These are phyloP conservation scores for Phengaris arion DNA, from an alignment of 2,888 invertebrate species.

Conservation along the genomic window DNA sequence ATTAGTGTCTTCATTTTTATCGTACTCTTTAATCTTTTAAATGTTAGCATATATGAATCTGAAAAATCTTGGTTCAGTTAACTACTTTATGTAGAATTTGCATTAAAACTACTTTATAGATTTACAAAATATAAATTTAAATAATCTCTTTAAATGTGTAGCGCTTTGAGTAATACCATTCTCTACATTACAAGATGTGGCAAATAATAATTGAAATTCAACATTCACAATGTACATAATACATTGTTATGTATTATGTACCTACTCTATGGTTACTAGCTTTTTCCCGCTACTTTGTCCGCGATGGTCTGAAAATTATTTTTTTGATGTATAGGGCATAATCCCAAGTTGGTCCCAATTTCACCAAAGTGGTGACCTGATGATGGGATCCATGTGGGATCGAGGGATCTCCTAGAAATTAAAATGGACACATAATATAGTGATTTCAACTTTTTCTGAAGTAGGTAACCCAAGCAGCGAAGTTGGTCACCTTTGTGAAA, in stretches of 20 bases:
- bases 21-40: conserved; percentile 1
- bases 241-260: not conserved
- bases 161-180: not conserved
- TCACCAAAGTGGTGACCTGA: no score
- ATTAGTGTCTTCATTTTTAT: not conserved
- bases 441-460: no score
- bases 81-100: not conserved
- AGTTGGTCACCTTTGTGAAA: no score
- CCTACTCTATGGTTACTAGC: not conserved
- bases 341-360: no score
- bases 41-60: not conserved
- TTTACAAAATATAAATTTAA: not conserved
- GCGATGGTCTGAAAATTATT: no score
- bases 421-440: no score
- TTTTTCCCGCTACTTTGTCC: no score
- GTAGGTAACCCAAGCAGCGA: no score
- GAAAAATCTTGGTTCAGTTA: not conserved
- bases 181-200: not conserved
- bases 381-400: no score
- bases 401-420: no score
- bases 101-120: not conserved
- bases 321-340: no score
- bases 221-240: conserved; percentile 6
- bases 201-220: not conserved
- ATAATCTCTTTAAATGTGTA: not conserved